Conservation (phyloP, 2,113 vertebrate genomes). For the Carassius carassius region DNA sequence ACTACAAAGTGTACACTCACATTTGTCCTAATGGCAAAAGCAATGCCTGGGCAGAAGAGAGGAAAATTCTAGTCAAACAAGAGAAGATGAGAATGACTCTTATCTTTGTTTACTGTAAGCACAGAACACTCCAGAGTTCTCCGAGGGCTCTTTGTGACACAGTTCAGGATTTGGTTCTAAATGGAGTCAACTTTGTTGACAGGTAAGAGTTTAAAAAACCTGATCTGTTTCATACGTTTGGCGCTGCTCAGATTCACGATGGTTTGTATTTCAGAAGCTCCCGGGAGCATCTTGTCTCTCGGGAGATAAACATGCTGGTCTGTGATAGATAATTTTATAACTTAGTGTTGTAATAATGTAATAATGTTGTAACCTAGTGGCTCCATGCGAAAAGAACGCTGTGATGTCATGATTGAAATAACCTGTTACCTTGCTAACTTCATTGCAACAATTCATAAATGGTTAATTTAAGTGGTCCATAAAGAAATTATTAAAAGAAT, state of each 20-base stretch:
- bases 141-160: background rate
- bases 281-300: background rate
- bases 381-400: background rate
- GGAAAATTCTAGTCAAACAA: constrained; percentile 33
- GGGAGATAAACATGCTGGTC: constrained; percentile 10
- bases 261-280: constrained; percentile 52
- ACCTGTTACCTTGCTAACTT: background rate
- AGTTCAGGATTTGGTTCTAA: background rate
- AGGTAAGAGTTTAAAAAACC: constrained; percentile 34
- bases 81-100: constrained; percentile 25
- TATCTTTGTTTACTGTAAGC: constrained; percentile 39
- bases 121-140: background rate
- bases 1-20: constrained; percentile 28
- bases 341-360: no score
- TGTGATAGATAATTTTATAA: constrained; percentile 39
- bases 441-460: no score
- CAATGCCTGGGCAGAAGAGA: constrained; percentile 29
- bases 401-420: constrained; percentile 3
- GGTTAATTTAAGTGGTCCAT: background rate
- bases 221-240: constrained; percentile 44
- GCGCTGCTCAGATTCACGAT: constrained; percentile 15
- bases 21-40: constrained; percentile 35
- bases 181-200: constrained; percentile 25
- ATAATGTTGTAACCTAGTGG: background rate
- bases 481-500: background rate